Percentiles rank a stretch among this genome's conserved stretches.
These are phyloP conservation scores for Eristalis arbustorum DNA, from an alignment of 2,888 invertebrate genomes.

Conservation along the genomic window DNA sequence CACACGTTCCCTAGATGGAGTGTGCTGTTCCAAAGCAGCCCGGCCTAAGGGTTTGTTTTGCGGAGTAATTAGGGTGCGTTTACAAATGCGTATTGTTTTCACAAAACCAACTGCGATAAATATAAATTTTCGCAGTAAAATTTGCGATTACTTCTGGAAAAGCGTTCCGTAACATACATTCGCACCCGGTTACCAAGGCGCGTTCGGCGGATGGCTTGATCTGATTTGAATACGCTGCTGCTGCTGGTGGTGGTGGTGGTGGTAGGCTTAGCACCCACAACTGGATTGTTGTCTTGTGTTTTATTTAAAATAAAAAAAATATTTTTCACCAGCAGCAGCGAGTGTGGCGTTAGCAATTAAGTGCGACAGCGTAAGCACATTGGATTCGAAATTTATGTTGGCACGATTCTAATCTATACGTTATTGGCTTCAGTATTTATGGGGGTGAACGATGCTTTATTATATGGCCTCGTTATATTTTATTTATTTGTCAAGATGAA, in stretches of 20 bases:
- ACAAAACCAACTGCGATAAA: conserved; percentile 62
- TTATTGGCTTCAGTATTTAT: conserved; percentile 53
- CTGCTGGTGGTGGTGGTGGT: too few species aligned
- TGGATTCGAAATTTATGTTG: conserved; percentile 48
- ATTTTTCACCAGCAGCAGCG: conserved; percentile 5
- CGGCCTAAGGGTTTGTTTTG: conserved; percentile 59
- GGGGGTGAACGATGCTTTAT: conserved; percentile 47
- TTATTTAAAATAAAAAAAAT: conserved; percentile 32
- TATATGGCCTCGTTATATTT: conserved; percentile 49
- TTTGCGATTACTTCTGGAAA: conserved; percentile 43
- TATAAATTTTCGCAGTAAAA: conserved; percentile 68
- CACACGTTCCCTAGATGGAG: too few species aligned
- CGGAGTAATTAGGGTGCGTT: conserved; percentile 70
- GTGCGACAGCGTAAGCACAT: conserved; percentile 55
- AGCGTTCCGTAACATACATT: conserved; percentile 7
- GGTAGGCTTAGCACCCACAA: conserved; percentile 7
- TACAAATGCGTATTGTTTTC: conserved; percentile 69
- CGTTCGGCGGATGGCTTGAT: not conserved
- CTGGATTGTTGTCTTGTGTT: not conserved
- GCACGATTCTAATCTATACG: conserved; percentile 57
- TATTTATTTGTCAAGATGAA: conserved; percentile 48
- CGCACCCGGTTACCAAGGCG: too few species aligned
- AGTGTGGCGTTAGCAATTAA: conserved; percentile 50
- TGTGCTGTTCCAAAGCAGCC: conserved; percentile 13
- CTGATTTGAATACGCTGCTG: not conserved